Percentiles rank a stretch among this genome's conserved stretches.
phyloP scores from a whole-genome alignment of 2,797 vertebrate species.

The Podargus strigoides region DNA sequence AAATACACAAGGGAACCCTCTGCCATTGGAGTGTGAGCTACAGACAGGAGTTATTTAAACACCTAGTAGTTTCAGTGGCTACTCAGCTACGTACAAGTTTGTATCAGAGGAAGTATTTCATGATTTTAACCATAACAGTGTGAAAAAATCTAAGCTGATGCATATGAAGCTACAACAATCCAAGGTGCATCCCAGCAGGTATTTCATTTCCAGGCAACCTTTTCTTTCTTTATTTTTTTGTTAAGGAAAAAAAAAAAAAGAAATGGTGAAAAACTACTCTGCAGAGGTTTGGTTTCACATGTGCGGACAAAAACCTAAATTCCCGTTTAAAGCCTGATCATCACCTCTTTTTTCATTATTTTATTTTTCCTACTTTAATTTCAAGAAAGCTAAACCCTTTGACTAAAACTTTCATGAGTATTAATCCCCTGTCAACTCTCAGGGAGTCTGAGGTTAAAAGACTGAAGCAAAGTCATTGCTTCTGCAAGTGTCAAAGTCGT shows the following conservation, averaged over 20 bases:
- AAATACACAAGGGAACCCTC: background rate
- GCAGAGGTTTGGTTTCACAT: background rate
- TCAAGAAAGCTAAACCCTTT: background rate
- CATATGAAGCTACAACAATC: background rate
- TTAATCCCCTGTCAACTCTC: background rate
- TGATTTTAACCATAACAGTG: background rate
- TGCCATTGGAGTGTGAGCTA: background rate
- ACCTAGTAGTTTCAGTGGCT: background rate
- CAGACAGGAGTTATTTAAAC: background rate
- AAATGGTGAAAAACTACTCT: background rate
- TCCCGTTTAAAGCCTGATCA: background rate
- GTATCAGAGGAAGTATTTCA: background rate
- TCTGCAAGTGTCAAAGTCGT: background rate
- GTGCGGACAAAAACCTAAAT: background rate
- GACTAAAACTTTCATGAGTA: background rate
- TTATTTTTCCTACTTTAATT: background rate
- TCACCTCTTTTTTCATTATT: background rate
- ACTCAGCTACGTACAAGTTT: accelerated
- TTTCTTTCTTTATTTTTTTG: background rate
- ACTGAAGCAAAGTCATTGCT: background rate
- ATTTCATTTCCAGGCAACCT: background rate
- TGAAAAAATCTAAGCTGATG: background rate
- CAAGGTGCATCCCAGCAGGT: background rate
- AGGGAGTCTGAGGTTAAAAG: background rate
- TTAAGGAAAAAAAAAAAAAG: background rate